These are phyloP conservation scores for Agrotis clavis DNA, from an alignment of 2,888 invertebrate genomes.

Conservation along the genomic window DNA sequence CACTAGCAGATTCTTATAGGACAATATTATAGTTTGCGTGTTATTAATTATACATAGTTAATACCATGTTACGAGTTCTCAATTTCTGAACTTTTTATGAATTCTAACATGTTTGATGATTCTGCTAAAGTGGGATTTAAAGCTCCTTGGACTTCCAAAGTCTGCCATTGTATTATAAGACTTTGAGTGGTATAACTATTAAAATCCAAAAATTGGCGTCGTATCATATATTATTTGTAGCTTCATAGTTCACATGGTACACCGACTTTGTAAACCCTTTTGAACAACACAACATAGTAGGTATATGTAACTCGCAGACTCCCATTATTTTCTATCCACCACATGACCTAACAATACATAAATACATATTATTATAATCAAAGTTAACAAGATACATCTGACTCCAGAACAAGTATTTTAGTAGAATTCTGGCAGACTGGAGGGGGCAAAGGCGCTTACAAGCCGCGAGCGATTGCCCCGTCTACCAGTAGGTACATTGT, in stretches of 20 bases:
- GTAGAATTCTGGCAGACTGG: conserved; percentile 64
- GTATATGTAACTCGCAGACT: conserved; percentile 21
- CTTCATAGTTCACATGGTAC: not conserved
- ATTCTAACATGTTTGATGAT: too few relatives aligned
- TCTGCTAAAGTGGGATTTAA: too few relatives aligned
- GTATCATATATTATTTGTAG: too few relatives aligned
- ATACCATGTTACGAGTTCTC: too few relatives aligned
- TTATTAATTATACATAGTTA: too few relatives aligned
- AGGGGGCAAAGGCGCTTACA: conserved; percentile 80
- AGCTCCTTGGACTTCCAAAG: too few relatives aligned
- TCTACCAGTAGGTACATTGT: conserved; percentile 83
- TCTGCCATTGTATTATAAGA: too few relatives aligned
- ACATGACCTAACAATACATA: conserved; percentile 41
- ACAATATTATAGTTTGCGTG: too few relatives aligned
- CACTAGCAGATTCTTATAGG: too few relatives aligned
- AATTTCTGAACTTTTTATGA: not conserved
- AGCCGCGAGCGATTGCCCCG: conserved; percentile 83
- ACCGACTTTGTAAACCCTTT: conserved; percentile 1
- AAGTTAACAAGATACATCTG: conserved; percentile 61
- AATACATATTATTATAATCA: conserved; percentile 55
- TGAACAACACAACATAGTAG: not conserved
- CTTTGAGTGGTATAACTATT: not conserved
- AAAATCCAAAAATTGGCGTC: not conserved
- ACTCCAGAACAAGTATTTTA: conserved; percentile 69
- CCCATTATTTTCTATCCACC: conserved; percentile 9